phyloP scores from a whole-genome alignment of 2,888 invertebrate genomes.

The Euclidia mi region DNA sequence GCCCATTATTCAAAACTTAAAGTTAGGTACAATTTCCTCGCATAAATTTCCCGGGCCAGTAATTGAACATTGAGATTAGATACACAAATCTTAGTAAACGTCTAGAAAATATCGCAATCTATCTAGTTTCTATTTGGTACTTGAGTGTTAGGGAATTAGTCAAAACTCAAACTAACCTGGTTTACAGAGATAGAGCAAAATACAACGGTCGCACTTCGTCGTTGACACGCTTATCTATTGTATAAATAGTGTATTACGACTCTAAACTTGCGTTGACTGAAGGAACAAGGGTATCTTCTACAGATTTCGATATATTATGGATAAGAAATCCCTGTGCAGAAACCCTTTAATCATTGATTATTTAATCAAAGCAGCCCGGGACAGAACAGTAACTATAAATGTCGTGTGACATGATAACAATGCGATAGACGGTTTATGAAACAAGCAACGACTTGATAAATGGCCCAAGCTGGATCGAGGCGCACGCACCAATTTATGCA shows the following conservation, averaged over 20 bases:
- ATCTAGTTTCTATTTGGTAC: constrained; percentile 55
- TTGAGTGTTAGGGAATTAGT: constrained; percentile 52
- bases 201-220: constrained; percentile 46
- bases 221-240: constrained; percentile 59
- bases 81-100: constrained; percentile 48
- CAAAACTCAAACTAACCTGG: constrained; percentile 50
- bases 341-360: constrained; percentile 65
- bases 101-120: constrained; percentile 50
- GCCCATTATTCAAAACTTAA: constrained; percentile 22
- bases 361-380: constrained; percentile 69
- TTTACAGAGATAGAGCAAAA: constrained; percentile 53
- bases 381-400: constrained; percentile 79
- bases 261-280: constrained; percentile 50
- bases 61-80: too few relatives aligned
- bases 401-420: constrained; percentile 82
- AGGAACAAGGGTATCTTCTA: constrained; percentile 52
- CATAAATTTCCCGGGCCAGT: too few relatives aligned
- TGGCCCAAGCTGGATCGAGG: constrained; percentile 68
- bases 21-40: too few relatives aligned
- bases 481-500: constrained; percentile 76
- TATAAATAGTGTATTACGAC: constrained; percentile 57
- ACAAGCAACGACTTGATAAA: constrained; percentile 78
- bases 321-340: constrained; percentile 56
- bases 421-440: constrained; percentile 83
- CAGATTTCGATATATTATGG: constrained; percentile 47